phyloP scores from a whole-genome alignment of 2,113 vertebrate species.

The Ursus arctos region DNA sequence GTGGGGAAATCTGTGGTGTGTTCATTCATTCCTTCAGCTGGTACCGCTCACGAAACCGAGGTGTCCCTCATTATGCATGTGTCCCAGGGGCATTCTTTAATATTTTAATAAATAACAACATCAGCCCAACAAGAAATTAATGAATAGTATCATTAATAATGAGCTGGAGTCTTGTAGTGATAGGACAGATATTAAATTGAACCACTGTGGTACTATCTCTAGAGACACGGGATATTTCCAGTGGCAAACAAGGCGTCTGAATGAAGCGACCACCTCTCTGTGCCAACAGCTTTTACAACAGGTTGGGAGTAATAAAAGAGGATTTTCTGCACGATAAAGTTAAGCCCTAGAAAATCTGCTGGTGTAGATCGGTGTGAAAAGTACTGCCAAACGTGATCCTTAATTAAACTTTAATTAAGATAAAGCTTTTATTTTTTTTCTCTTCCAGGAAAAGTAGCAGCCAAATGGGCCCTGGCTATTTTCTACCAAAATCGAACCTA shows the following conservation, averaged over 20 bases:
- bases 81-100: constrained; percentile 99
- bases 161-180: constrained; percentile 98
- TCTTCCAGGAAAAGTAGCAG: constrained; percentile 90
- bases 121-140: constrained; percentile 99
- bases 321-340: constrained; percentile 99
- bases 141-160: constrained; percentile 99
- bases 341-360: constrained; percentile 99
- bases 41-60: constrained; percentile 88
- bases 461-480: constrained; percentile 88
- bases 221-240: constrained; percentile 98
- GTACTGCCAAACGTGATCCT: constrained; percentile 99
- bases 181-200: constrained; percentile 99
- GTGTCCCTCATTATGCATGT: constrained; percentile 97
- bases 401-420: constrained; percentile 99
- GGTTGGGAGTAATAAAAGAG: constrained; percentile 99
- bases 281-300: constrained; percentile 99
- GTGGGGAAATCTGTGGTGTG: constrained; percentile 90
- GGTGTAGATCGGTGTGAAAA: constrained; percentile 99
- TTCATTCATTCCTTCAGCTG: constrained; percentile 91
- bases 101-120: constrained; percentile 99
- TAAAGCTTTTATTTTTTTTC: constrained; percentile 92
- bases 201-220: constrained; percentile 97
- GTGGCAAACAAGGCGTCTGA: constrained; percentile 99
- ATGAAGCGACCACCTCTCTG: constrained; percentile 96
- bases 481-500: constrained; percentile 86